These are phyloP conservation scores for Megaceryle torquata DNA, from an alignment of 2,113 vertebrate species.

Conservation along the genomic window DNA sequence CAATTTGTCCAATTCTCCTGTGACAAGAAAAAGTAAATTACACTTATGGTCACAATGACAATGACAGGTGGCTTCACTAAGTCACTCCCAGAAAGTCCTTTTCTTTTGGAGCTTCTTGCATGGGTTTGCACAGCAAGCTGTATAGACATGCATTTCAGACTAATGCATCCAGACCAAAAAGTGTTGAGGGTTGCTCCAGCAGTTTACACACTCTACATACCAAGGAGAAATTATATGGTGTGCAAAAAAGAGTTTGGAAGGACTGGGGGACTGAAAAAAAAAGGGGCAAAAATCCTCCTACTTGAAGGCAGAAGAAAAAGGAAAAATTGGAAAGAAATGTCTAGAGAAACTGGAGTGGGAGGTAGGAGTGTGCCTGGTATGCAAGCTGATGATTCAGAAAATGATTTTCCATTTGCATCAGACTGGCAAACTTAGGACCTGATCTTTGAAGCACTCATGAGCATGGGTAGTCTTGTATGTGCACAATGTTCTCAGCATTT, in stretches of 20 bases:
- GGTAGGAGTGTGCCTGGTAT: neutral
- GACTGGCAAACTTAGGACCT: neutral
- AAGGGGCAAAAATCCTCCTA: neutral
- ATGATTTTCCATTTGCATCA: neutral
- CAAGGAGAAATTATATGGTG: neutral
- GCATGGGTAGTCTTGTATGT: neutral
- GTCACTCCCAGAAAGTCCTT: neutral
- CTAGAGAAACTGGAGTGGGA: slow-evolving; percentile 20
- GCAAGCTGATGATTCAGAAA: slow-evolving; percentile 20
- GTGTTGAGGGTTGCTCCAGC: neutral
- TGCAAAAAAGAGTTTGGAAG: neutral
- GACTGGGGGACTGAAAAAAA: neutral
- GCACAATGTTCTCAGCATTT: neutral
- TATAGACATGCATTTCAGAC: neutral
- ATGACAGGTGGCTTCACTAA: neutral
- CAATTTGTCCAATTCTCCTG: neutral
- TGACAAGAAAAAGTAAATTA: neutral
- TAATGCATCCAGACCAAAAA: neutral
- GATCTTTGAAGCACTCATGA: neutral
- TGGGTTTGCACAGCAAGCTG: neutral
- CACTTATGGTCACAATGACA: neutral
- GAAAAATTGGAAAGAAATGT: neutral
- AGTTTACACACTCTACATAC: neutral
- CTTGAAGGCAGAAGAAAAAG: neutral
- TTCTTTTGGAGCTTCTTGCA: neutral